Evolutionary conservation across 2,888 invertebrate genomes (phyloP).

Genomic region (Agonopterix subpropinquella): DNA sequence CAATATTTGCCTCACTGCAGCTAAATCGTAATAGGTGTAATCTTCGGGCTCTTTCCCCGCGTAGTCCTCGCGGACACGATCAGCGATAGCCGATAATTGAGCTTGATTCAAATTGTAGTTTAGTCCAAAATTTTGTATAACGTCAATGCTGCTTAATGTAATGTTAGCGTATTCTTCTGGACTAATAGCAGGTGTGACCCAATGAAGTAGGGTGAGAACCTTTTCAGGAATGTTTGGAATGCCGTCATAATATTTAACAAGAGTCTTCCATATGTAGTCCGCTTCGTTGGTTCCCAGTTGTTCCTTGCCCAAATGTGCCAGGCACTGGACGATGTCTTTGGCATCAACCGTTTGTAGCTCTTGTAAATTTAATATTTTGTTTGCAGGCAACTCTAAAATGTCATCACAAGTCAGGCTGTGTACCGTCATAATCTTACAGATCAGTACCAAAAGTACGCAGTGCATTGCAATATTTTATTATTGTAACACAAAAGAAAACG

Average conservation of each 20-base stretch:
- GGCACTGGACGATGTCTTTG: constrained; percentile 47
- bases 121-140: constrained; percentile 72
- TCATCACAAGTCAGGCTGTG: constrained; percentile 37
- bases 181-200: constrained; percentile 63
- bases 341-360: constrained; percentile 37
- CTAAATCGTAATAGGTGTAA: constrained; percentile 73
- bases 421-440: constrained; percentile 9
- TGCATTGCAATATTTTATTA: constrained; percentile 5
- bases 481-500: background rate
- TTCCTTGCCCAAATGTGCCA: constrained; percentile 47
- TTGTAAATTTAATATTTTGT: constrained; percentile 23
- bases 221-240: constrained; percentile 56
- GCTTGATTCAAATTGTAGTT: constrained; percentile 53
- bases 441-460: constrained; percentile 4
- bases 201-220: constrained; percentile 51
- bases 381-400: constrained; percentile 31
- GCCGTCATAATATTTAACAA: constrained; percentile 42
- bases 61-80: constrained; percentile 69
- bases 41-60: constrained; percentile 70
- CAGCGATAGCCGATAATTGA: constrained; percentile 64
- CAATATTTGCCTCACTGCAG: constrained; percentile 68
- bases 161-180: constrained; percentile 68
- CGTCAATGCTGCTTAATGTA: constrained; percentile 67
- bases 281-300: constrained; percentile 37
- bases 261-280: constrained; percentile 48